Conservation (phyloP, 2,888 invertebrate species). For the Cerastis rubricosa region DNA sequence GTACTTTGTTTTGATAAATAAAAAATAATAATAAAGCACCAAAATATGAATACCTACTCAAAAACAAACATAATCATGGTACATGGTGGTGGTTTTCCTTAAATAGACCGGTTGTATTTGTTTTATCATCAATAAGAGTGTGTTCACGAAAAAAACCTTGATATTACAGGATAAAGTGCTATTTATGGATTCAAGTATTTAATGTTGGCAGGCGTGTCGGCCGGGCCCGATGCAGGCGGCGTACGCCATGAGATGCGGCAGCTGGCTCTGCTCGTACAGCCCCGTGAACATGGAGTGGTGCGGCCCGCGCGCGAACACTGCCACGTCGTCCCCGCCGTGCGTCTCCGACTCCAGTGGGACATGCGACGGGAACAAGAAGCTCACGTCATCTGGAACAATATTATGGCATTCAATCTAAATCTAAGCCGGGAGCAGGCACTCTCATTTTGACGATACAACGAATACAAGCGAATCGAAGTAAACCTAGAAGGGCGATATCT, state of each 20-base stretch:
- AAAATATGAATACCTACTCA: too few species aligned
- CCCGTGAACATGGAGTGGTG: slow-evolving; percentile 94
- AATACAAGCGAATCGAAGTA: too few species aligned
- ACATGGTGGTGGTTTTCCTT: background rate
- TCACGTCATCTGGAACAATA: slow-evolving; percentile 63
- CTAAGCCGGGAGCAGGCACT: too few species aligned
- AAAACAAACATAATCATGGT: too few species aligned
- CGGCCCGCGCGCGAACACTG: slow-evolving; percentile 93
- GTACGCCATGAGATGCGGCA: slow-evolving; percentile 94
- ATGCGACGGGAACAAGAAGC: slow-evolving; percentile 81
- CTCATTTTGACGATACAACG: too few species aligned
- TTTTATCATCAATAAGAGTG: background rate
- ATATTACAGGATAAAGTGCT: background rate
- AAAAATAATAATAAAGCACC: too few species aligned
- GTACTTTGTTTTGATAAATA: too few species aligned
- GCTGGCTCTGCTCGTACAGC: slow-evolving; percentile 94
- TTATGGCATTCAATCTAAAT: background rate
- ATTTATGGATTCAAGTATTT: background rate
- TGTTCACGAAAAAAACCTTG: background rate
- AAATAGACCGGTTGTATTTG: too few species aligned
- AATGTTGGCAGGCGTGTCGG: slow-evolving; percentile 76
- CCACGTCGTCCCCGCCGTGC: slow-evolving; percentile 95
- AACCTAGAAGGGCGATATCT: too few species aligned
- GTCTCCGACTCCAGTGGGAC: slow-evolving; percentile 92
- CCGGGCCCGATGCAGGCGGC: slow-evolving; percentile 93